Evolutionary conservation across 2,113 vertebrate genomes (phyloP), one percentile per base, ranked within the genome.

Genomic region (Calidris pygmaea): DNA sequence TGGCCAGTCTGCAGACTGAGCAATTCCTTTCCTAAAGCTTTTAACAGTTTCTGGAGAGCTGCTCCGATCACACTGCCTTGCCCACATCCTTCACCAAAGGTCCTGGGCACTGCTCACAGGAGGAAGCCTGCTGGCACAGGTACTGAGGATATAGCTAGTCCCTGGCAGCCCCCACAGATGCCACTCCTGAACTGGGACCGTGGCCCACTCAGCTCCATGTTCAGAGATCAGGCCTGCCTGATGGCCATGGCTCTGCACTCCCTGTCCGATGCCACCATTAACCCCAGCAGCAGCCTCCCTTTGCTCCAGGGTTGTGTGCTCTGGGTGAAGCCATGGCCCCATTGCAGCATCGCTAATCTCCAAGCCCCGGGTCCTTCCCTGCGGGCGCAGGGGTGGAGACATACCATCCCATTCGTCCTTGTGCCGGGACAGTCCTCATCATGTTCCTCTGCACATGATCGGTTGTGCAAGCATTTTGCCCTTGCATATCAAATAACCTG

Each of bases 401-500:
- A 30, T 11, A 48, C 19, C 82, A 58, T 20, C 14, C 41, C 4
- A 0, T 21, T 21, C 0, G 4, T 67, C 77, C 87, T 74, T 83
- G 72, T 30, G 55, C 41, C 30, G 1, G 2, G 14, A 32, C 55
- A 32, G 50, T 26, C 55, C 72, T 92, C 29, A 6, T n/a, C 0
- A 0, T 27, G 4, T 62, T 87, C 79, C 86, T 59, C 74, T 9
- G 14, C 91, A 82, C 4, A 7, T 68, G 77, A 72, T 66, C 15
- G 1, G 50, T 53, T 96, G 91, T 91, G 89, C 87, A 91, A 93
- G 81, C 2, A 0, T 82, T 93, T 82, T 93, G 70, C 89, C 91
- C 85, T 91, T 94, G 35, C 66, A 87, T 91, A 87, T 97, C 95
- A 87, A 89, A 92, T 96, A 93, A 91, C 95, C 35, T 45, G 71